phyloP scores from a whole-genome alignment of 1,140 invertebrate genomes.

The Gonioctena quinquepunctata region DNA sequence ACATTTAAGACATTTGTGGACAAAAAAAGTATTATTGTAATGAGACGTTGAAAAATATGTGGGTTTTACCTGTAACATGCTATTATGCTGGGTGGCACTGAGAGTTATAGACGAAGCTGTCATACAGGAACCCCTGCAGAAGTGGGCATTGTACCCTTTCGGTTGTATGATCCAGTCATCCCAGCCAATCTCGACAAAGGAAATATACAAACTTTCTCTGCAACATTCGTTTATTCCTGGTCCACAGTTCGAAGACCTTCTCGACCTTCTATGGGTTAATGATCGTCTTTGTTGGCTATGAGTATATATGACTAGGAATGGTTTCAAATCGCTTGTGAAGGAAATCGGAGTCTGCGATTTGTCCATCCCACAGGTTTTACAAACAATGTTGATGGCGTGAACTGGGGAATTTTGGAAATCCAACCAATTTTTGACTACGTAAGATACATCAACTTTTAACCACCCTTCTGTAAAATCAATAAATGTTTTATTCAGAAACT shows the following conservation, averaged over 20 bases:
- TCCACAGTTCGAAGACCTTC: slow-evolving; percentile 70
- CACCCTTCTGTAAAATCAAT: slow-evolving; percentile 68
- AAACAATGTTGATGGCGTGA: slow-evolving; percentile 73
- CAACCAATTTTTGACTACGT: slow-evolving; percentile 74
- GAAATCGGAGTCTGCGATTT: slow-evolving; percentile 65
- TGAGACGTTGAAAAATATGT: background rate
- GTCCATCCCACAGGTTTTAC: slow-evolving; percentile 74
- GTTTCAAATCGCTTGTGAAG: slow-evolving; percentile 66
- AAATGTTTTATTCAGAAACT: too few relatives aligned
- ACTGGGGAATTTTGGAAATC: slow-evolving; percentile 63
- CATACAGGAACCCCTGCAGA: slow-evolving; percentile 78
- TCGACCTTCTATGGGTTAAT: slow-evolving; percentile 60
- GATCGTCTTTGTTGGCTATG: slow-evolving; percentile 58
- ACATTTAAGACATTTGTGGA: too few relatives aligned
- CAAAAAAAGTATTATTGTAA: slow-evolving; percentile 9
- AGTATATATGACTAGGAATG: slow-evolving; percentile 76
- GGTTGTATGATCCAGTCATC: slow-evolving; percentile 85
- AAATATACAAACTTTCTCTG: slow-evolving; percentile 78
- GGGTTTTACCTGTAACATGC: slow-evolving; percentile 68
- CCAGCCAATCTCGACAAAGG: slow-evolving; percentile 85
- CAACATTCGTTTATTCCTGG: slow-evolving; percentile 78
- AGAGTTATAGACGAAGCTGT: slow-evolving; percentile 69
- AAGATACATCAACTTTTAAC: slow-evolving; percentile 76
- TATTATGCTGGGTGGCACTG: slow-evolving; percentile 68
- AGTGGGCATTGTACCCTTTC: slow-evolving; percentile 79